Conservation (phyloP, 2,888 invertebrate genomes). For the Clitarchus hookeri region DNA sequence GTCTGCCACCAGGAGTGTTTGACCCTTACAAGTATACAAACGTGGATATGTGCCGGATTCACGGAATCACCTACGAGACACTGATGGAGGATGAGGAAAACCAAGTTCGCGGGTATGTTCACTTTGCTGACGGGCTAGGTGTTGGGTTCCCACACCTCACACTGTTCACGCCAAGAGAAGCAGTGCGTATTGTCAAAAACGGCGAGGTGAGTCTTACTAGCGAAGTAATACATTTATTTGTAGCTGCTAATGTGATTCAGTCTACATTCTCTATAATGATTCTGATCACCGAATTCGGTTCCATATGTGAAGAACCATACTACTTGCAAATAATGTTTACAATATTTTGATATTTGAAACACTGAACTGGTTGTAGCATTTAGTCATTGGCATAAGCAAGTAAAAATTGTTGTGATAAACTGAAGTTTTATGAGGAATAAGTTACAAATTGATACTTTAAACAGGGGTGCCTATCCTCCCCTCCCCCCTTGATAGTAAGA, state of each 20-base stretch:
- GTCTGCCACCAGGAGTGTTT: slow-evolving; percentile 47
- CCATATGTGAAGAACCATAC: too few species aligned
- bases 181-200: slow-evolving; percentile 78
- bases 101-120: slow-evolving; percentile 54
- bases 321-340: too few species aligned
- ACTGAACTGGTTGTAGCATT: too few species aligned
- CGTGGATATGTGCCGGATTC: slow-evolving; percentile 51
- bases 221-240: background rate
- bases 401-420: too few species aligned
- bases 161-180: slow-evolving; percentile 56
- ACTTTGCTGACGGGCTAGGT: slow-evolving; percentile 52
- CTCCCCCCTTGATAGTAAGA: too few species aligned
- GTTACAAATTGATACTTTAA: too few species aligned
- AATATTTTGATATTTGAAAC: too few species aligned
- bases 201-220: slow-evolving; percentile 64
- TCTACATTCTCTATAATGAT: slow-evolving; percentile 27
- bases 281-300: background rate
- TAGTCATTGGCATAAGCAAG: too few species aligned
- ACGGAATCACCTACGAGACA: slow-evolving; percentile 52
- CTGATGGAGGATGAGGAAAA: slow-evolving; percentile 53
- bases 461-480: too few species aligned
- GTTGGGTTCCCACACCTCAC: slow-evolving; percentile 52
- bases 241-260: background rate
- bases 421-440: too few species aligned
- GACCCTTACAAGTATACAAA: slow-evolving; percentile 51